Conservation (phyloP, 2,888 invertebrate species). For the Melinaea marsaeus region DNA sequence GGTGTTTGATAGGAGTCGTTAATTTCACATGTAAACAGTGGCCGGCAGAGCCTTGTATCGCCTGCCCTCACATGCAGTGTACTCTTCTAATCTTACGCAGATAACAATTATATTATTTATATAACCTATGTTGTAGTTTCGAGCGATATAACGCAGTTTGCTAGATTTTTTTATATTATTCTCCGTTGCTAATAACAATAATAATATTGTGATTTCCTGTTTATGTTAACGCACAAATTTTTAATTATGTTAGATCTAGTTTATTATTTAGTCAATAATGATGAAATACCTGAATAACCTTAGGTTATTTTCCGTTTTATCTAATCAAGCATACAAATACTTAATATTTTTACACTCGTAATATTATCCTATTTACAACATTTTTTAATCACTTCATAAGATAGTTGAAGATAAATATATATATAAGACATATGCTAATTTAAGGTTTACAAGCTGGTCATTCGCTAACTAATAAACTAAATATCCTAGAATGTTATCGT, state of each 20-base stretch:
- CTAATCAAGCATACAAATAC: too few species aligned
- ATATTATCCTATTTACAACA: too few species aligned
- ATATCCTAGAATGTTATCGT: constrained; percentile 38
- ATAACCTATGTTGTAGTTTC: constrained; percentile 12
- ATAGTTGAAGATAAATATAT: background rate
- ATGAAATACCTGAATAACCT: too few species aligned
- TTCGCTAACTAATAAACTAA: constrained; percentile 29
- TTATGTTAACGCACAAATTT: too few species aligned
- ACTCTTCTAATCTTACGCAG: constrained; percentile 26
- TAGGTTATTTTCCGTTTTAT: too few species aligned
- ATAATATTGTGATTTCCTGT: too few species aligned
- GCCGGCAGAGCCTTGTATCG: constrained; percentile 31
- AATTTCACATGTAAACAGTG: constrained; percentile 55
- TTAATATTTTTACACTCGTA: too few species aligned
- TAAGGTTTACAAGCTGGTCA: background rate
- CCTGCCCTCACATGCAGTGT: constrained; percentile 31
- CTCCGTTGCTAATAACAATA: background rate
- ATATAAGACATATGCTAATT: background rate
- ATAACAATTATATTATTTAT: constrained; percentile 26
- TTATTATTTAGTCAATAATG: too few species aligned
- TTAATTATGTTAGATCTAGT: too few species aligned
- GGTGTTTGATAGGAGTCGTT: constrained; percentile 70
- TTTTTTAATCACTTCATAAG: too few species aligned
- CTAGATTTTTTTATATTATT: background rate
- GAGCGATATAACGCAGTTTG: background rate